Evolutionary conservation across 1,140 invertebrate genomes (phyloP), one percentile per base, ranked within the genome.

Genomic region (Metopolophium dirhodum): DNA sequence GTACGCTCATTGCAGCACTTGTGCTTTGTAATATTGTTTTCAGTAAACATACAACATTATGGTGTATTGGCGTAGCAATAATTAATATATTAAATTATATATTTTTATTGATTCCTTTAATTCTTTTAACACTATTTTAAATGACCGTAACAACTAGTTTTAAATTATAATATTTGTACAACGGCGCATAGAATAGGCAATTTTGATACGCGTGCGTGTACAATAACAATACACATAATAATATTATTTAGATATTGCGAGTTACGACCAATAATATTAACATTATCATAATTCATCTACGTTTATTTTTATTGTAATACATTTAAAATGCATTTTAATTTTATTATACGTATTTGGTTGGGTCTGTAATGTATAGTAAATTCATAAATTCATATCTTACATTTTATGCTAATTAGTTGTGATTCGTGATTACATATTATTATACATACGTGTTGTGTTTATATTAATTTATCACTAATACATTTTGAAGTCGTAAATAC

Each of bases 131-230:
- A 68, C 30, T 68, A 68, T 14, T 68, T 68, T n/a, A 68, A 68
- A 68, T 30, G 11, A 9, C 30, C 6, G 26, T 68, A 68, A 68
- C 11, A 11, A 30, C 57, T 57, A 57, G 20, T 23, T 54, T 22
- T 22, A 4, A 22, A 54, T n/a, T 68, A n/a, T 68, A 68, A 68
- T n/a, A 68, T 30, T n/a, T 82, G 14, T 37, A 20, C 18, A 6
- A 87, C n/a, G 88, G 88, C 88, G 88, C 23, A 35, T 54, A 4
- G 1, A 11, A 30, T 90, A 90, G 88, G 35, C 88, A 57, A 90
- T 37, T 90, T 57, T 90, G 54, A 90, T 57, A 90, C 88, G 11
- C 0, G 7, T 23, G 20, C 23, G 51, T 90, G n/a, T 90, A 26
- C 88, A 26, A n/a, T 77, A n/a, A 83, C 14, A 37, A 37, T 7